A percentile compares a stretch with the other conserved stretches of the same genome.
These are phyloP conservation scores for Manduca sexta DNA, from an alignment of 1,140 invertebrate species.

Conservation along the genomic window DNA sequence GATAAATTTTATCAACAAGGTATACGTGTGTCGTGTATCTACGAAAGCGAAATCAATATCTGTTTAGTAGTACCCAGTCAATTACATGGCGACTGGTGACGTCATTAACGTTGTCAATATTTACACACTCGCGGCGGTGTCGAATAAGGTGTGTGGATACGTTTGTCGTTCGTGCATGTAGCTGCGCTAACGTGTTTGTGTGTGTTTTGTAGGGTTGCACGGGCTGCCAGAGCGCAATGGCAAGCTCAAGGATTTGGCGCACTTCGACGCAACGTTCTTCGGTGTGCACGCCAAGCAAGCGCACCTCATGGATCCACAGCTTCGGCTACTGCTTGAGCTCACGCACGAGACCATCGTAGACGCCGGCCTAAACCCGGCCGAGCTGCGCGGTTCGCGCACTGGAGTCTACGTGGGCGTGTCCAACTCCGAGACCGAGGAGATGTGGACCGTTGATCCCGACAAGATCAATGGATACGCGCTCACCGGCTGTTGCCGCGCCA, in stretches of 20 bases:
- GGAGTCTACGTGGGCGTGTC: slow-evolving; percentile 95
- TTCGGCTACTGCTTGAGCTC: slow-evolving; percentile 92
- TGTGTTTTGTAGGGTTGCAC: slow-evolving; percentile 72
- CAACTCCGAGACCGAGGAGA: slow-evolving; percentile 88
- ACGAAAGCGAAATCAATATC: too few species aligned
- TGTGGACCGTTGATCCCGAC: slow-evolving; percentile 83
- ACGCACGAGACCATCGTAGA: slow-evolving; percentile 96
- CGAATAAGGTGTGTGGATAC: background rate
- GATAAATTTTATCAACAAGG: too few species aligned
- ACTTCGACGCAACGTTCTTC: slow-evolving; percentile 96
- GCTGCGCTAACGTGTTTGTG: too few species aligned
- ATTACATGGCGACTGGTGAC: too few species aligned
- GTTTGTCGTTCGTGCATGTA: background rate
- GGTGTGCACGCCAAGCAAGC: slow-evolving; percentile 96
- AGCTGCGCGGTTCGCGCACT: slow-evolving; percentile 87
- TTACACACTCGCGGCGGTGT: too few species aligned
- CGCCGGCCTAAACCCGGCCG: slow-evolving; percentile 87
- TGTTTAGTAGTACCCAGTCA: too few species aligned
- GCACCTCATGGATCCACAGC: slow-evolving; percentile 95
- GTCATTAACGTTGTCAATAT: too few species aligned
- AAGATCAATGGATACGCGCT: slow-evolving; percentile 93
- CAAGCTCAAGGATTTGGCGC: slow-evolving; percentile 90
- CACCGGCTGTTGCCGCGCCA: slow-evolving; percentile 92
- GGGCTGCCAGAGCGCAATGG: slow-evolving; percentile 90
- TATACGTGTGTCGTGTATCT: too few species aligned